Evolutionary conservation across 2,113 vertebrate species (phyloP).

Genomic region (Acanthochromis polyacanthus): DNA sequence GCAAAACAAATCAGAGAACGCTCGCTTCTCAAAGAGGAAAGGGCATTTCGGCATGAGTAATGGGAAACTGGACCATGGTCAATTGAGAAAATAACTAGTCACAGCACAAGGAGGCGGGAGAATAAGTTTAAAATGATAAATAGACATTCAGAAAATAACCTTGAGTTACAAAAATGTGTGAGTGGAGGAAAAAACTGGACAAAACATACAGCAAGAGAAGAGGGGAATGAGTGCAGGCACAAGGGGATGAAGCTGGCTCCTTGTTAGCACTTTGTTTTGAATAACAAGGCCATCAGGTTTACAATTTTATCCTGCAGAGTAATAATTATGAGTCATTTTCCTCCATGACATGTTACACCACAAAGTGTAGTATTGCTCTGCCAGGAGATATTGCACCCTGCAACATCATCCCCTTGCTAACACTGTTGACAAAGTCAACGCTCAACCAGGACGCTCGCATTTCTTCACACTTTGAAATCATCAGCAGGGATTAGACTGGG

Average conservation of each 20-base stretch:
- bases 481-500: conserved; percentile 44
- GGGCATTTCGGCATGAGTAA: conserved; percentile 63
- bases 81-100: conserved; percentile 72
- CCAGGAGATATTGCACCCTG: conserved; percentile 44
- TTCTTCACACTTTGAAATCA: conserved; percentile 63
- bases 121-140: conserved; percentile 68
- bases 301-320: conserved; percentile 14
- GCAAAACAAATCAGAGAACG: conserved; percentile 23
- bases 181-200: conserved; percentile 10
- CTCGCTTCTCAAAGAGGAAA: conserved; percentile 37
- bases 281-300: conserved; percentile 44
- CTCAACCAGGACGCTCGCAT: conserved; percentile 19
- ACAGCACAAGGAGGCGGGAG: conserved; percentile 53
- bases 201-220: conserved; percentile 25
- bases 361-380: conserved; percentile 23
- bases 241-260: conserved; percentile 8
- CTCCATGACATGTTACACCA: conserved; percentile 44
- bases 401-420: conserved; percentile 48
- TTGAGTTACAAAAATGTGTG: conserved; percentile 58
- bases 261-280: conserved; percentile 44
- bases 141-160: conserved; percentile 64
- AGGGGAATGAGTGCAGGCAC: conserved; percentile 22
- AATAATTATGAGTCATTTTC: conserved; percentile 55
- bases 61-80: conserved; percentile 58
- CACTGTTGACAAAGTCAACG: conserved; percentile 50